Conservation (phyloP, 2,888 invertebrate species). For the Apomyelois bistriatella region DNA sequence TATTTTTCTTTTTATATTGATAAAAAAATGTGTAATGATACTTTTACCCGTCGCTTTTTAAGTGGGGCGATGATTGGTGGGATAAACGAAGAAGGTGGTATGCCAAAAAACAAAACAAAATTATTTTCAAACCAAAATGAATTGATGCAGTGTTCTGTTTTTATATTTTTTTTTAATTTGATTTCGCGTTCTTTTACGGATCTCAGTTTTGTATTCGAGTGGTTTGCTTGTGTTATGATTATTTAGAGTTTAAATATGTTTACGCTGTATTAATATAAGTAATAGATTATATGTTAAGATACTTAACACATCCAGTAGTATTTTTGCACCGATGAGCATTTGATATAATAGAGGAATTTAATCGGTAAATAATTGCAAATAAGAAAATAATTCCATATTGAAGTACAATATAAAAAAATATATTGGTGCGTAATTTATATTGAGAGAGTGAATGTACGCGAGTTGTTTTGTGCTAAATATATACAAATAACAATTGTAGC, state of each 20-base stretch:
- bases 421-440: slow-evolving; percentile 40
- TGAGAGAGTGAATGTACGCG: slow-evolving; percentile 19
- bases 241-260: slow-evolving; percentile 14
- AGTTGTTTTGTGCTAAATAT: slow-evolving; percentile 19
- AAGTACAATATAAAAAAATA: slow-evolving; percentile 34
- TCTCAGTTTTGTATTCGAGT: slow-evolving; percentile 21
- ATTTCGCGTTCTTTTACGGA: slow-evolving; percentile 14
- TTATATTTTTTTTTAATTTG: slow-evolving; percentile 1
- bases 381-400: slow-evolving; percentile 22
- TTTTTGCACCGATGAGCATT: slow-evolving; percentile 37
- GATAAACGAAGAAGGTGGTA: no score
- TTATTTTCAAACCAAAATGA: not conserved
- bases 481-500: slow-evolving; percentile 35
- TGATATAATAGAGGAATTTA: not conserved
- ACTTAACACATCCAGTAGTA: slow-evolving; percentile 23
- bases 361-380: not conserved
- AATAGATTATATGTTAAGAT: slow-evolving; percentile 10
- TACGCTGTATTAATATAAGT: slow-evolving; percentile 20
- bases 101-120: no score
- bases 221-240: slow-evolving; percentile 12
- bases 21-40: no score
- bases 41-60: no score
- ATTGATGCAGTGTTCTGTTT: not conserved
- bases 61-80: no score
- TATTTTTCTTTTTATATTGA: no score